Evolutionary conservation across 2,888 invertebrate species (phyloP), one percentile per base, ranked within the genome.

Genomic region (Syrphus vitripennis): DNA sequence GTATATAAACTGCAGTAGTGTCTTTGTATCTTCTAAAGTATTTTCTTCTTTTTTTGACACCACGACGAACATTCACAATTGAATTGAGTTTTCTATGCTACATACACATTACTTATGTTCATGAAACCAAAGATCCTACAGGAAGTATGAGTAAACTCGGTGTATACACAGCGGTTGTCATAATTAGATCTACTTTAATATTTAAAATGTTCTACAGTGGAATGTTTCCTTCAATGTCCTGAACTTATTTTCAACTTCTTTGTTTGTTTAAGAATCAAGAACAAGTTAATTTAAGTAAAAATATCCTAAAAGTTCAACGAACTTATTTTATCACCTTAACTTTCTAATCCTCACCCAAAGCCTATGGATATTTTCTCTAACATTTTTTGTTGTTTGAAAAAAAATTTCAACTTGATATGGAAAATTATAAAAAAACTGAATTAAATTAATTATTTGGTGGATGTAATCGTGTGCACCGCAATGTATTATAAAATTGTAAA

Each of bases 11-110:
- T 61, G 24, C 40, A 61, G 40, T 59, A 7, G 21, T 59, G 37
- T 59, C 14, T 59, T 61, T 61, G 37, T 40, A 61, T 61, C 21
- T 61, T 61, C 6, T 24, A 37, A 34, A 19, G 48, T 5, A 12
- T 19, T 14, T 29, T 21, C 2, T 19, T 34, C 14, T 57, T 19
- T 57, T 19, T 59, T 40, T 40, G 61, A 61, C 75, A 75, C 65
- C 31, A 65, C 16, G 19, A 16, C 57, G 65, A 65, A 55, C 34
- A 67, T 75, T 31, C 19, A 65, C 65, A 65, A 65, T 42, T n/a
- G 40, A 65, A 16, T 9, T 26, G 40, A 24, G 40, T 61, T 61
- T 7, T n/a, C 24, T 24, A 12, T 48, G 6, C 21, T n/a, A 34
- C 3, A n/a, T 4, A 21, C n/a, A 14, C 10, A 16, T 21, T n/a